These are phyloP conservation scores for Rhynchophorus ferrugineus DNA, from an alignment of 1,140 invertebrate genomes.

Conservation along the genomic window DNA sequence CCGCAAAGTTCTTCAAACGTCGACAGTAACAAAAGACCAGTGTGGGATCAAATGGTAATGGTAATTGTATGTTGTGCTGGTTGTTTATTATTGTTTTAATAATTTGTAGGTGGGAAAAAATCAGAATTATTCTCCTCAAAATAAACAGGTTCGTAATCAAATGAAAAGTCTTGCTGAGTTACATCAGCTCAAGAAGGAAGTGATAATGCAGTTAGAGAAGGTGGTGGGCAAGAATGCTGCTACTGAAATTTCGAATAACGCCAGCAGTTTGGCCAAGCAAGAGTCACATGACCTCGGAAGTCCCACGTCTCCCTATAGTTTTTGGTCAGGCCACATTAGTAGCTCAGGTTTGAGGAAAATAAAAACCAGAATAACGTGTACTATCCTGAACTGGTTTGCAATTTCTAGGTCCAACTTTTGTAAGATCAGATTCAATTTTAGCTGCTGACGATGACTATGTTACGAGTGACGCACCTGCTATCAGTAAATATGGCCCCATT, in stretches of 20 bases:
- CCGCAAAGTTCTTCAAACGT: conserved; percentile 29
- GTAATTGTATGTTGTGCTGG: neutral
- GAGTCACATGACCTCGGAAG: conserved; percentile 45
- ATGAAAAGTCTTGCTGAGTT: conserved; percentile 53
- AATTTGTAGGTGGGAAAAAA: conserved; percentile 25
- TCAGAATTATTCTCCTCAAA: conserved; percentile 21
- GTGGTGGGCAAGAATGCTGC: conserved; percentile 50
- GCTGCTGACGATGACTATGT: conserved; percentile 67
- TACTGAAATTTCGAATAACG: conserved; percentile 40
- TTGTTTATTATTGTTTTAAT: neutral
- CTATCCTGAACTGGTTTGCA: too few relatives aligned
- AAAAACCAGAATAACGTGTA: too few relatives aligned
- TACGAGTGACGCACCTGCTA: conserved; percentile 63
- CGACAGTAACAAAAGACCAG: conserved; percentile 20
- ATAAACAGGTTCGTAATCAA: conserved; percentile 20
- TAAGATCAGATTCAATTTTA: conserved; percentile 54
- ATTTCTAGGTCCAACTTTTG: conserved; percentile 49
- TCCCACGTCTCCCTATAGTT: conserved; percentile 38
- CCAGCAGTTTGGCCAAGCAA: conserved; percentile 35
- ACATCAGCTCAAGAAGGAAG: conserved; percentile 57
- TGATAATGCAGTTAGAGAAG: conserved; percentile 59
- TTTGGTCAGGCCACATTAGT: conserved; percentile 39
- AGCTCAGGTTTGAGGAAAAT: conserved; percentile 9
- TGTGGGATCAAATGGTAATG: conserved; percentile 26
- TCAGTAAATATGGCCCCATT: conserved; percentile 74